Base-by-base conservation (phyloP, 2,888 invertebrate genomes). In the Malacosoma neustria region DNA sequence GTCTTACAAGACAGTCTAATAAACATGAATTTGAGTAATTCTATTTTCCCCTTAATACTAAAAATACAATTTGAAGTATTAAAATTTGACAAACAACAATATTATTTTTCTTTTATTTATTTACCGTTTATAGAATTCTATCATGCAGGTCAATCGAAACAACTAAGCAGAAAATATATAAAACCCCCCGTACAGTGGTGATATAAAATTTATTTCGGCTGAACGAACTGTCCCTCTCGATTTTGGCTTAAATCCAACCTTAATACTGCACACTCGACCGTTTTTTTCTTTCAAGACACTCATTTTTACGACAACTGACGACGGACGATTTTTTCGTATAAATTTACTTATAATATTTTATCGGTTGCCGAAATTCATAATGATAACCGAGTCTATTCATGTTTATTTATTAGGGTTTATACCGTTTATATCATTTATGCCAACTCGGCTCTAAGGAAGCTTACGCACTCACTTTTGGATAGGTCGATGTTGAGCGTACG, bases 351-450 rank as follows among this genome's bases (percentile, higher is more conserved):
- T 62, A 61, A 60, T 70, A 72, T 68, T 66, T 68, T 61, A 71
- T 69, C 51, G 64, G 50, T 41, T 40, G 35, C 35, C 46, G 44
- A 48, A 52, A 51, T 51, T 53, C 45, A 41, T 43, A 52, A 45
- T 22, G 22, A 22, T 40, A 22, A 22, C 22, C 22, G 22, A 22
- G 52, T 52, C 54, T 46, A 45, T 59, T 63, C 68, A 72, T 74
- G 70, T 74, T 64, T 74, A 74, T 74, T 72, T 74, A 74, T 71
- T 58, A 67, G 63, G 67, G 71, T 61, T 55, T 50, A 54, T 53
- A 22, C 22, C 22, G 22, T 22, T 22, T 22, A 22, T 22, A 22
- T 22, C 22, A 22, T 22, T 38, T 41, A 46, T 41, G 42, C 34
- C 40, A 34, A 39, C 39, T 42, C 43, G 29, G 32, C 40, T 39